Percentiles rank a stretch among this genome's conserved stretches.
Conservation (phyloP, 2,113 vertebrate species). For the Fulica atra region DNA sequence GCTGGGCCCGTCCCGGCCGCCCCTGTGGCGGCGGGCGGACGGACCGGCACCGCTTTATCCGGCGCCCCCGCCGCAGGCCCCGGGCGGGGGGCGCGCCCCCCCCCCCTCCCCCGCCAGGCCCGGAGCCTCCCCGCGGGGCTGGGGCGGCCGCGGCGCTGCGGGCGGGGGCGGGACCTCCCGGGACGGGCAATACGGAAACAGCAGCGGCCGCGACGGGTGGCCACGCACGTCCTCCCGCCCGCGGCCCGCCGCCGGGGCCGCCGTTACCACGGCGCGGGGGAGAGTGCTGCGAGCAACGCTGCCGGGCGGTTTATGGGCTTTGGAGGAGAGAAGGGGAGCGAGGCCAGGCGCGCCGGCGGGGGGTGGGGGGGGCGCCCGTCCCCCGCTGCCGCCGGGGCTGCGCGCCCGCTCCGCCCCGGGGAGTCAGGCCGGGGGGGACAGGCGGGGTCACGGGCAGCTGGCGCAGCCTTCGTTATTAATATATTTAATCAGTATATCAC, state of each 20-base stretch:
- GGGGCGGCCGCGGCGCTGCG: background rate
- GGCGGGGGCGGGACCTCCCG: slow-evolving; percentile 11
- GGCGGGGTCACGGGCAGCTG: background rate
- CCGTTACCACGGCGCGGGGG: background rate
- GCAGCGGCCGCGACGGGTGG: slow-evolving; percentile 2
- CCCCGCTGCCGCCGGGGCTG: background rate
- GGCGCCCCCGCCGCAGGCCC: background rate
- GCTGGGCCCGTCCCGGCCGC: background rate
- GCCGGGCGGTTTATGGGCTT: fast-evolving
- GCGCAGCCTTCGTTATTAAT: background rate
- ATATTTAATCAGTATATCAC: background rate
- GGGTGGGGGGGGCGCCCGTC: too few relatives aligned
- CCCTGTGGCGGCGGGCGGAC: background rate
- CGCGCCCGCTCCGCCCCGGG: background rate
- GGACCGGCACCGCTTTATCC: background rate
- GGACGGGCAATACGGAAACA: background rate
- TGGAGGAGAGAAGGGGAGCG: background rate
- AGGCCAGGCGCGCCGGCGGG: too few relatives aligned
- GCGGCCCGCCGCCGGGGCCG: background rate
- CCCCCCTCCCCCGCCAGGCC: background rate
- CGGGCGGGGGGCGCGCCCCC: background rate
- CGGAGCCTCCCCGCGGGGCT: background rate
- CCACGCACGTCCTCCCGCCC: slow-evolving; percentile 46
- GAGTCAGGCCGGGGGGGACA: background rate
- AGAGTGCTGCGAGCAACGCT: background rate